Evolutionary conservation across 2,113 vertebrate genomes (phyloP), one percentile per base, ranked within the genome.

Genomic region (Sceloporus tristichus): DNA sequence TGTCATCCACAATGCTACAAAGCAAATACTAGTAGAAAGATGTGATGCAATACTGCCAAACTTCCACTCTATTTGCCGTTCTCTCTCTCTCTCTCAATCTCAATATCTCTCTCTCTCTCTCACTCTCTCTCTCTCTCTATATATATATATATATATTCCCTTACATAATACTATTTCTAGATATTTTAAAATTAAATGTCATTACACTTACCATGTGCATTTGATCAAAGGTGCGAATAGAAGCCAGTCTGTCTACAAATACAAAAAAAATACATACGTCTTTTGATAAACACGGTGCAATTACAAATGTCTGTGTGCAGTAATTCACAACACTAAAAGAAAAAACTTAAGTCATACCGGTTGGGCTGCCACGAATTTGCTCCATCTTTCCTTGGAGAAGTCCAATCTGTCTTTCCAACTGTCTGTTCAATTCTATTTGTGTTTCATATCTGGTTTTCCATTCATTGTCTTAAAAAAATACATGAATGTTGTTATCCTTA

Each of bases 381-480:
- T 98, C 96, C 91, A 98, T 94, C 90, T 97, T 98, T 89, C 97
- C 95, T 86, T 85, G 93, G 78, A 98, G 94, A 79, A 96, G 92
- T 76, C 91, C 78, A 88, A 98, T 97, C 93, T 99, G 98, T n/a
- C 97, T 97, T 90, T 98, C 94, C 89, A 98, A 84, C 87, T 98
- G 97, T 88, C 95, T 95, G 70, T 98, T 98, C 54, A 98, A 40
- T 94, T 98, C 98, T 80, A 94, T 76, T 95, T 98, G 98, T 2
- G 97, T 98, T 91, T 99, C 98, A 78, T 97, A 98, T 89, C 97
- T 96, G 2, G 96, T 98, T 96, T 97, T 98, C 98, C 98, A 99
- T 92, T 99, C 97, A 94, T 95, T 97, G 87, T 94, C 98, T 96
- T 89, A 85, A 71, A 82, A 89, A 76, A 25, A 79, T 79, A 59